Percentiles rank a stretch among this genome's conserved stretches.
Evolutionary conservation across 2,888 invertebrate species (phyloP).

Genomic region (Ametastegia equiseti): DNA sequence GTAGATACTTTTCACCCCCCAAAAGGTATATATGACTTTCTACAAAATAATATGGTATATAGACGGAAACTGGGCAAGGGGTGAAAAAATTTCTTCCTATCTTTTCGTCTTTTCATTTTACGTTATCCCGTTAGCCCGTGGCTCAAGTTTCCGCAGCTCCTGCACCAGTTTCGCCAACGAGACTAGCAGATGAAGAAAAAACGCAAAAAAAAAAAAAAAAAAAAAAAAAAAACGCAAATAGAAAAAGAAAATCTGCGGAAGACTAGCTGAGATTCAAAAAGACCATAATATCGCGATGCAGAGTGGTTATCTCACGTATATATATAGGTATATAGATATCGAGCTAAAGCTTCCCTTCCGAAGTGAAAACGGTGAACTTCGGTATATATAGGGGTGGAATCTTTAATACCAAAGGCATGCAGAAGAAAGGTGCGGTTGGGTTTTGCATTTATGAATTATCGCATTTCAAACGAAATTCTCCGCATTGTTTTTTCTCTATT

Average conservation of each 20-base stretch:
- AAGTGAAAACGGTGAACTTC: not conserved
- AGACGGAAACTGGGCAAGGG: not conserved
- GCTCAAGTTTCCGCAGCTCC: not conserved
- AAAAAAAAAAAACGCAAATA: not conserved
- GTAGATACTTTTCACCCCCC: not conserved
- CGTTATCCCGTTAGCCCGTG: not conserved
- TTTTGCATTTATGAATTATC: slow-evolving; percentile 63
- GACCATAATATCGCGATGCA: slow-evolving; percentile 18
- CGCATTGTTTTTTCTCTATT: not conserved
- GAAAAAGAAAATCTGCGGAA: not conserved
- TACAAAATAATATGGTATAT: not conserved
- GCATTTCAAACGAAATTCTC: slow-evolving; percentile 60
- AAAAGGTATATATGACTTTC: no score
- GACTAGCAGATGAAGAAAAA: not conserved
- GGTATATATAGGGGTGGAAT: slow-evolving; percentile 25
- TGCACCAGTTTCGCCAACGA: not conserved
- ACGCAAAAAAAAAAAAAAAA: not conserved
- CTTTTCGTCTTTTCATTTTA: not conserved
- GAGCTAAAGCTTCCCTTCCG: not conserved
- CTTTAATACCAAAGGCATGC: slow-evolving; percentile 46
- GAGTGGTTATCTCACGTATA: slow-evolving; percentile 28
- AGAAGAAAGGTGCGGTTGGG: slow-evolving; percentile 47
- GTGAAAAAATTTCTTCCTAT: not conserved
- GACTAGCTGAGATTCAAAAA: not conserved
- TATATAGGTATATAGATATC: no score